These are phyloP conservation scores for Aspidoscelis tigris DNA, from an alignment of 2,113 vertebrate species.

Conservation along the genomic window DNA sequence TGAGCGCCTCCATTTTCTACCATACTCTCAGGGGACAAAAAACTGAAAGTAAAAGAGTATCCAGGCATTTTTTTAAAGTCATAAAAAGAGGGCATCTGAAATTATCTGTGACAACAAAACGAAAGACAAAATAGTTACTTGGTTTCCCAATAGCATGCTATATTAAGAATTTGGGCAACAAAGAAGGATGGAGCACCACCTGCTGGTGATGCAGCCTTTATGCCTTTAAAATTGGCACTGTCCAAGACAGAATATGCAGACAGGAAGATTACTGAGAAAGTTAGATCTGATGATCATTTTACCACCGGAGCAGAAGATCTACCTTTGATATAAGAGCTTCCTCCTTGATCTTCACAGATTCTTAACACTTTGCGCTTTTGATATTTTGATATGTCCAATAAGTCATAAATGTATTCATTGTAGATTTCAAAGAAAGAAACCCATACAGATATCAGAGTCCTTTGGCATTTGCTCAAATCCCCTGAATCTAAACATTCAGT, in stretches of 20 bases:
- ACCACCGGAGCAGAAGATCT: slow-evolving; percentile 24
- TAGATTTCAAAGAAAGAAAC: slow-evolving; percentile 91
- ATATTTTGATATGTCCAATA: slow-evolving; percentile 77
- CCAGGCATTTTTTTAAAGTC: too few relatives aligned
- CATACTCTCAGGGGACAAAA: not conserved
- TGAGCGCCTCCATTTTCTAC: not conserved
- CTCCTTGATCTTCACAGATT: slow-evolving; percentile 85
- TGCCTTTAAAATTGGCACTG: too few relatives aligned
- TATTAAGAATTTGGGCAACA: not conserved
- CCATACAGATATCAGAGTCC: slow-evolving; percentile 81
- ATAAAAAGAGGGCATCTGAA: too few relatives aligned
- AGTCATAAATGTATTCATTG: slow-evolving; percentile 88
- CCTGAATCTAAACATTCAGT: not conserved
- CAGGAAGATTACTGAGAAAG: not conserved
- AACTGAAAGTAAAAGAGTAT: too few relatives aligned
- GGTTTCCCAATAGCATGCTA: not conserved
- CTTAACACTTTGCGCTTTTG: slow-evolving; percentile 81
- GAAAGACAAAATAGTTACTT: too few relatives aligned
- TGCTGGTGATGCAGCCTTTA: not conserved
- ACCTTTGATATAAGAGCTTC: slow-evolving; percentile 88
- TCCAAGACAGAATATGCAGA: not conserved
- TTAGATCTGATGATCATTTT: not conserved
- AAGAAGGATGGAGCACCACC: not conserved
- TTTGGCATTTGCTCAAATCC: slow-evolving; percentile 29
- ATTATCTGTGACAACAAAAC: too few relatives aligned